Conservation (phyloP, 30 jellyfish, hydroid and myxozoan species). For the Pseudorhiza aurosa region DNA sequence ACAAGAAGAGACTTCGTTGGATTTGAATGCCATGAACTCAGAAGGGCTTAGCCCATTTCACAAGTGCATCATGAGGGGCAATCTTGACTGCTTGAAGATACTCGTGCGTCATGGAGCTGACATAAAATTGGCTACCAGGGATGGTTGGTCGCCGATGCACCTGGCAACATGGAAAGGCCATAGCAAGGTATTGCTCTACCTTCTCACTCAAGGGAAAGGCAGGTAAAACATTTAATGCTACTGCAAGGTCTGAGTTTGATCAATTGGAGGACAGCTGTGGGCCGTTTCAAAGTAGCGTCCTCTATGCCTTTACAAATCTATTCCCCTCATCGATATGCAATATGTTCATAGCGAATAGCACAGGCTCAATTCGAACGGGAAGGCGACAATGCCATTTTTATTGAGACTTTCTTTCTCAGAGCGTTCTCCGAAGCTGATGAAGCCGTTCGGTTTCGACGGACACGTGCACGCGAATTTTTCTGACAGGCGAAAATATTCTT, state of each 20-base stretch:
- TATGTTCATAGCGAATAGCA: no score
- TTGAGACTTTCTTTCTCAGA: no score
- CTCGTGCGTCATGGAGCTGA: conserved; percentile 85
- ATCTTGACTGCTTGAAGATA: conserved; percentile 72
- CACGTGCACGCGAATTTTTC: no score
- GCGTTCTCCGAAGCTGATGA: no score
- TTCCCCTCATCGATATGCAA: no score
- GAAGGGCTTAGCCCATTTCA: conserved; percentile 87
- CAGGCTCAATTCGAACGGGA: no score
- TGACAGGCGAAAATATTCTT: no score
- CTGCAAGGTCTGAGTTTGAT: background rate
- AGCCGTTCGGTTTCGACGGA: no score
- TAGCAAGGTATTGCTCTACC: conserved; percentile 55
- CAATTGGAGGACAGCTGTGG: conserved; percentile 3
- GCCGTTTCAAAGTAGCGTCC: background rate
- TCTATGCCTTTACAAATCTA: no score
- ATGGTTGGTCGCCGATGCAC: conserved; percentile 87
- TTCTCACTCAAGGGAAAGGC: conserved; percentile 46
- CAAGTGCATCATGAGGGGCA: conserved; percentile 72
- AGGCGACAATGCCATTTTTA: no score
- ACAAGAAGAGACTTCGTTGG: conserved; percentile 60
- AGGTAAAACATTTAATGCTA: background rate
- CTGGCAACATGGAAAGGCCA: conserved; percentile 85
- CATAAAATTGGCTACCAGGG: conserved; percentile 75
- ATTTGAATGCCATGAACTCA: conserved; percentile 78